Evolutionary conservation across 30 jellyfish, hydroid and myxozoan genomes (phyloP).

Genomic region (Aurelia aurita): DNA sequence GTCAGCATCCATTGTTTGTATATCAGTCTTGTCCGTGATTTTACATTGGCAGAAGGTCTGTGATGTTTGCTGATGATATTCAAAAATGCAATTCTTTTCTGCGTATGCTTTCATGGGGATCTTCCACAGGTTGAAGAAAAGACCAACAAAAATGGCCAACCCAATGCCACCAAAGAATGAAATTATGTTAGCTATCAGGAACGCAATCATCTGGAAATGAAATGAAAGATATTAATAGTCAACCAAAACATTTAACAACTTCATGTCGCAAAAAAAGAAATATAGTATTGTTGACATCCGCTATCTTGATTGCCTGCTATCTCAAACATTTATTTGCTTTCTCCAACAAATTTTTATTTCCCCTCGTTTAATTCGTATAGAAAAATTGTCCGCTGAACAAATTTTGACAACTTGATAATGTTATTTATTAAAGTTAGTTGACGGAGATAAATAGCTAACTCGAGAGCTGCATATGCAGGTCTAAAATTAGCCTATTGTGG

Average conservation of each 20-base stretch:
- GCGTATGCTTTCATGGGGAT: constrained; percentile 66
- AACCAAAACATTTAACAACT: not conserved
- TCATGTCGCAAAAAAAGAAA: not conserved
- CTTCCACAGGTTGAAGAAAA: constrained; percentile 59
- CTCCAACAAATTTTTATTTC: too few relatives aligned
- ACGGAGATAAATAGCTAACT: too few relatives aligned
- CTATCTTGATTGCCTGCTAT: too few relatives aligned
- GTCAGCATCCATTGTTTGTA: constrained; percentile 63
- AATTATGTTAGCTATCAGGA: constrained; percentile 80
- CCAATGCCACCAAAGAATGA: constrained; percentile 83
- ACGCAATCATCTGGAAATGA: constrained; percentile 83
- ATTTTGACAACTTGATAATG: too few relatives aligned
- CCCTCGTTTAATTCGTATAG: too few relatives aligned
- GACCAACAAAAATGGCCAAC: constrained; percentile 67
- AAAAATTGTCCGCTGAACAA: too few relatives aligned
- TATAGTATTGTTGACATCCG: too few relatives aligned
- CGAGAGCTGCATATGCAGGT: too few relatives aligned
- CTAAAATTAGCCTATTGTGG: too few relatives aligned
- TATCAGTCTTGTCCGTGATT: constrained; percentile 25
- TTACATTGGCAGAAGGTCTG: constrained; percentile 55
- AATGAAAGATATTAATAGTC: not conserved
- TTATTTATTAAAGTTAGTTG: too few relatives aligned
- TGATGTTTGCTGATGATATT: constrained; percentile 63
- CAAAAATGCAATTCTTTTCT: constrained; percentile 45
- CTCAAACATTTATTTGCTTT: too few relatives aligned